A percentile compares a stretch with the other conserved stretches of the same genome.
These are phyloP conservation scores for Tragelaphus strepsiceros DNA, from an alignment of 2,113 vertebrate genomes.

Conservation along the genomic window DNA sequence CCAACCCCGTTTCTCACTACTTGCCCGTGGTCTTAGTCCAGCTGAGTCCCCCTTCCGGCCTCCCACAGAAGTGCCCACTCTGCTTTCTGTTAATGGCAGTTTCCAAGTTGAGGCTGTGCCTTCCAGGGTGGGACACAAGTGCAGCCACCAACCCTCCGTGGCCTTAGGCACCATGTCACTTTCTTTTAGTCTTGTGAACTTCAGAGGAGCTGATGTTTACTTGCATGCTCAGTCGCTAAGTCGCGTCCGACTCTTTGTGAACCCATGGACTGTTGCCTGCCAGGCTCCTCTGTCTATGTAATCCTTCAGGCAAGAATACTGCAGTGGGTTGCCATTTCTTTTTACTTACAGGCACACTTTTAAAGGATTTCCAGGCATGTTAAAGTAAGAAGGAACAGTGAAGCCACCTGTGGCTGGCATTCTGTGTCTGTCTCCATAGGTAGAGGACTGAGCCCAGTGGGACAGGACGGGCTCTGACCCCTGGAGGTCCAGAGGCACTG, in stretches of 20 bases:
- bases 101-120: neutral
- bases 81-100: neutral
- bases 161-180: neutral
- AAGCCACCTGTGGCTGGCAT: neutral
- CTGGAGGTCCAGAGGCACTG: neutral
- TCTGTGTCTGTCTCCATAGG: neutral
- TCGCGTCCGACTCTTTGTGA: accelerated
- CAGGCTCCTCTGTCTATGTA: neutral
- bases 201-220: neutral
- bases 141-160: neutral
- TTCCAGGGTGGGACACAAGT: neutral
- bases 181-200: neutral
- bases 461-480: neutral
- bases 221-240: neutral
- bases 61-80: neutral
- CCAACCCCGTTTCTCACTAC: neutral
- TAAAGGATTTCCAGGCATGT: neutral
- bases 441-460: neutral
- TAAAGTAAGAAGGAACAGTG: neutral
- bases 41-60: accelerated
- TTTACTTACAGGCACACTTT: neutral
- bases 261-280: neutral
- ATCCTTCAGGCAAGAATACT: neutral
- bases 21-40: neutral
- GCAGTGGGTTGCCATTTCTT: neutral